A percentile compares a stretch with the other conserved stretches of the same genome.
Evolutionary conservation across 2,888 invertebrate genomes (phyloP).

Genomic region (Ditula angustiorana): DNA sequence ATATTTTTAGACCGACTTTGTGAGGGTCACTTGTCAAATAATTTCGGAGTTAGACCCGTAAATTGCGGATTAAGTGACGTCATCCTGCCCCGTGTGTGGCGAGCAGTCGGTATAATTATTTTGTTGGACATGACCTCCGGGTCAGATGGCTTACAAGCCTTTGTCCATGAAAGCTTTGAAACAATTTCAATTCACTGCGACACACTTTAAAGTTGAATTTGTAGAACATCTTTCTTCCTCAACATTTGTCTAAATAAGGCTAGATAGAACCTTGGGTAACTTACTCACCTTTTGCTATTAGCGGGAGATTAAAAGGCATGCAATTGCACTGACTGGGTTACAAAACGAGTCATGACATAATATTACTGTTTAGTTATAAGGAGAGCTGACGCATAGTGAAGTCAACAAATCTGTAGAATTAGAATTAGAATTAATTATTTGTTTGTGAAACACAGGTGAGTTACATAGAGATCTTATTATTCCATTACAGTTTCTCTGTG

Average conservation of each 20-base stretch:
- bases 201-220: constrained; percentile 47
- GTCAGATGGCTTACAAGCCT: constrained; percentile 55
- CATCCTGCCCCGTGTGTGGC: constrained; percentile 13
- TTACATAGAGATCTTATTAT: too few relatives aligned
- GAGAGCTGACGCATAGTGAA: background rate
- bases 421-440: too few relatives aligned
- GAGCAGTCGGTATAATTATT: constrained; percentile 41
- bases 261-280: constrained; percentile 54
- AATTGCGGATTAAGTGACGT: constrained; percentile 8
- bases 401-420: too few relatives aligned
- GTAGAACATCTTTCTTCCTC: constrained; percentile 42
- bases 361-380: background rate
- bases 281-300: constrained; percentile 36
- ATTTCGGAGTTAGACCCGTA: constrained; percentile 6
- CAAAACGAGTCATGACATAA: constrained; percentile 40
- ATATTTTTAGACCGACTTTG: constrained; percentile 3
- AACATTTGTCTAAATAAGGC: constrained; percentile 48
- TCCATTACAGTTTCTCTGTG: too few relatives aligned
- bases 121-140: constrained; percentile 57
- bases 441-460: too few relatives aligned
- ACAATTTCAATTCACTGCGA: constrained; percentile 44
- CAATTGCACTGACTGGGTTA: constrained; percentile 13
- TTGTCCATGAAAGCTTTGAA: constrained; percentile 44
- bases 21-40: constrained; percentile 24
- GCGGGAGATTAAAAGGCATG: constrained; percentile 33